Conservation (phyloP, 2,888 invertebrate species). For the Melanchra persicariae region DNA sequence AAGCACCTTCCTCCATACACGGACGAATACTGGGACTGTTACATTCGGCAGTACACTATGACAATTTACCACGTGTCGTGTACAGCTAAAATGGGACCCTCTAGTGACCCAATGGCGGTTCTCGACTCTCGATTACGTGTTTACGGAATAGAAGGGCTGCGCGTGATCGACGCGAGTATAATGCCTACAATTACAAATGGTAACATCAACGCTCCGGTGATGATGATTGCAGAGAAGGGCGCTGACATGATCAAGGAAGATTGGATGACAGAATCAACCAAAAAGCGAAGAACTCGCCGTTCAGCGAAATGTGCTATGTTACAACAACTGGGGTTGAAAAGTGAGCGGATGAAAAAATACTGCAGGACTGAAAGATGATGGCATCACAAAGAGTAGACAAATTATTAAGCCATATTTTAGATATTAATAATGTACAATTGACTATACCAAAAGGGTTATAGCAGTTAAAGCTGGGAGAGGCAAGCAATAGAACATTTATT, state of each 20-base stretch:
- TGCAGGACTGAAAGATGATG: conserved; percentile 81
- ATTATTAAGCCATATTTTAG: conserved; percentile 68
- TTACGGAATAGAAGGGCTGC: conserved; percentile 94
- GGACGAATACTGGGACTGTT: conserved; percentile 97
- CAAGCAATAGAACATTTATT: conserved; percentile 20
- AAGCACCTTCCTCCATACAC: conserved; percentile 94
- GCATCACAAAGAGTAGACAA: conserved; percentile 43
- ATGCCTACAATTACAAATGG: conserved; percentile 97
- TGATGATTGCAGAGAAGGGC: conserved; percentile 97
- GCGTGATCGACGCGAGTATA: conserved; percentile 96
- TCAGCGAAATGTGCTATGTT: conserved; percentile 75
- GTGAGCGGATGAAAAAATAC: conserved; percentile 63
- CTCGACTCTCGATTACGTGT: conserved; percentile 95
- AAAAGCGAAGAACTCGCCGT: conserved; percentile 69
- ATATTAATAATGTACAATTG: conserved; percentile 45
- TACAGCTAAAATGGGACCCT: conserved; percentile 96
- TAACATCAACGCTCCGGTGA: conserved; percentile 96
- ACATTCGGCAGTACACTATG: conserved; percentile 95
- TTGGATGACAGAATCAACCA: conserved; percentile 88
- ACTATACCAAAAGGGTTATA: conserved; percentile 66
- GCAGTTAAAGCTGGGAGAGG: conserved; percentile 13
- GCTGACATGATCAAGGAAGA: conserved; percentile 95
- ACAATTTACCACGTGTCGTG: conserved; percentile 97
- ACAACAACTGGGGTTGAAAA: conserved; percentile 70
- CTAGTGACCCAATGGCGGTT: conserved; percentile 94